Evolutionary conservation across 2,888 invertebrate species (phyloP), one percentile per base, ranked within the genome.

Genomic region (Tinea pellionella): DNA sequence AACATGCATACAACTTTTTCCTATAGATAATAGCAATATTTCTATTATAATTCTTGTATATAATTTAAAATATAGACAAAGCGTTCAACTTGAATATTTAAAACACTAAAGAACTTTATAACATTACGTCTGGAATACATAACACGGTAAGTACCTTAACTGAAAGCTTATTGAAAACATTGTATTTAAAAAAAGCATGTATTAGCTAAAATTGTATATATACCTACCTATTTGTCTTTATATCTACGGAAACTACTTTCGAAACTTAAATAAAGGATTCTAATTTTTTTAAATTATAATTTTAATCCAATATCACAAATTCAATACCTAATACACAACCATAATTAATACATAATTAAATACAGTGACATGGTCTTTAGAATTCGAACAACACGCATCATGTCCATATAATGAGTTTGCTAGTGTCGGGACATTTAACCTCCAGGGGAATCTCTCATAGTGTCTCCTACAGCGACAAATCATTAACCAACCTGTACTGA

Each of bases 401-500:
- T 37, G 37, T 37, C 37, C 37, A 16, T 15, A 47, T 47, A 47
- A 47, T 47, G 47, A 47, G 47, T 47, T 47, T 47, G 47, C 47
- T 2, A 47, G 47, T 47, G 47, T 47, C 47, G n/a, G 47, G 16
- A 16, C 37, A 9, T 47, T 13, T 15, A 15, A 16, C 16, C 47
- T 47, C 47, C 47, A 12, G 53, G 53, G 53, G 53, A 24, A 53
- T 24, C 19, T 24, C 12, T 53, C 53, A 24, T 24, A 24, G 2
- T 53, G 53, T 11, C 24, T 37, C 60, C 61, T 61, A 55, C 60
- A 47, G 29, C 60, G 62, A 63, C 64, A 63, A 60, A 63, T 64
- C 63, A 64, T 66, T 66, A 63, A 62, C 63, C 62, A 32, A 57
- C 32, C 32, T 57, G 57, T 32, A 58, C 47, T 59, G 59, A 59